Evolutionary conservation across 2,888 invertebrate genomes (phyloP).

Genomic region (Polia nebulosa): DNA sequence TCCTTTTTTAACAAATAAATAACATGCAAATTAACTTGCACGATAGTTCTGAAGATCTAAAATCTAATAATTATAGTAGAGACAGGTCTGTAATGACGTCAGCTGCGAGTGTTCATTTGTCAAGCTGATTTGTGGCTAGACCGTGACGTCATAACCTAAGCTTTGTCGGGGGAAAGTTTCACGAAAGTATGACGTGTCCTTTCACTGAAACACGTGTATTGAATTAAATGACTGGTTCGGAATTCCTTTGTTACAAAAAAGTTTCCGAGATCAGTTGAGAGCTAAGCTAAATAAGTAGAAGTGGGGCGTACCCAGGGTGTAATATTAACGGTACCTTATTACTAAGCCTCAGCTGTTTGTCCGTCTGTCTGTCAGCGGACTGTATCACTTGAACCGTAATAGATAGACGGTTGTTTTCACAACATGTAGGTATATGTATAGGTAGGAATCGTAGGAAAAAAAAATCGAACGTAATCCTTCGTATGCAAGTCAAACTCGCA

Average conservation of each 20-base stretch:
- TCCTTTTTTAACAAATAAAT: background rate
- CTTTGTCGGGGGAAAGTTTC: constrained; percentile 30
- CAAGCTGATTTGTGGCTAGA: constrained; percentile 50
- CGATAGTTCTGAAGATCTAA: background rate
- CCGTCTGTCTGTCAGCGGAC: too few relatives aligned
- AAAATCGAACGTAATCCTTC: too few relatives aligned
- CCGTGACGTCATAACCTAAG: constrained; percentile 42
- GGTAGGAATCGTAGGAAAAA: too few relatives aligned
- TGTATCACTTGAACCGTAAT: too few relatives aligned
- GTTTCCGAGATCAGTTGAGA: background rate
- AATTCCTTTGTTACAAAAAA: constrained; percentile 45
- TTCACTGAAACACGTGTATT: constrained; percentile 27
- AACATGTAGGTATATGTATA: too few relatives aligned
- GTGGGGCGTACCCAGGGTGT: too few relatives aligned
- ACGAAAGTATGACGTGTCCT: constrained; percentile 43
- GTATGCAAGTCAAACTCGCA: too few relatives aligned
- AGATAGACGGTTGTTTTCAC: too few relatives aligned
- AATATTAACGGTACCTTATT: too few relatives aligned
- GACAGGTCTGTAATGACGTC: constrained; percentile 28
- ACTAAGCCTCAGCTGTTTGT: too few relatives aligned
- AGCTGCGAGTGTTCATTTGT: constrained; percentile 27
- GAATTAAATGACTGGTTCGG: background rate
- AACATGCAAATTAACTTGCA: background rate
- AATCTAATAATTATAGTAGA: constrained; percentile 5
- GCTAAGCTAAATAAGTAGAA: background rate